phyloP scores from a whole-genome alignment of 1,140 invertebrate genomes.

The Zaprionus lachaisei region DNA sequence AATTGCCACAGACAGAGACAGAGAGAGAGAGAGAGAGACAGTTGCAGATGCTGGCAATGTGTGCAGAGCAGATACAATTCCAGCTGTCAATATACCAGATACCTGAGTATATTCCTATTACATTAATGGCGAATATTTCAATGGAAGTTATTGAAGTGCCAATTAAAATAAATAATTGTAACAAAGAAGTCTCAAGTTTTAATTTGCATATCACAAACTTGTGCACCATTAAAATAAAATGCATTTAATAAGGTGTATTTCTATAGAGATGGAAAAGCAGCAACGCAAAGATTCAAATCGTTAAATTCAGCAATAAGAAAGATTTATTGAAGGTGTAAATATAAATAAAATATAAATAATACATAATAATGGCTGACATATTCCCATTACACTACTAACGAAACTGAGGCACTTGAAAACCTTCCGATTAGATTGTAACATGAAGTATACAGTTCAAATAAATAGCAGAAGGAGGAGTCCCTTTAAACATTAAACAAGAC shows the following conservation, averaged over 20 bases:
- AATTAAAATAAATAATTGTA: background rate
- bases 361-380: no score
- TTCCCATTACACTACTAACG: no score
- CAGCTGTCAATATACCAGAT: background rate
- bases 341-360: no score
- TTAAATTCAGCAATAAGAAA: no score
- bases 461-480: no score
- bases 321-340: no score
- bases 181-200: background rate
- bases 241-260: background rate
- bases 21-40: background rate
- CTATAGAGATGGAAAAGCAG: no score
- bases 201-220: background rate
- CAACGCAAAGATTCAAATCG: no score
- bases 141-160: background rate
- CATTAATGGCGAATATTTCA: background rate
- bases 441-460: no score
- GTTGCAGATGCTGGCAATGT: background rate
- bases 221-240: background rate
- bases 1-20: background rate
- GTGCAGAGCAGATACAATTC: slow-evolving; percentile 1
- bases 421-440: no score
- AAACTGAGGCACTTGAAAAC: no score
- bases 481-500: no score
- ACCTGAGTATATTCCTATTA: background rate